These are phyloP conservation scores for Pseudachorutes palmiensis DNA, from an alignment of 1,140 invertebrate genomes.

Conservation along the genomic window DNA sequence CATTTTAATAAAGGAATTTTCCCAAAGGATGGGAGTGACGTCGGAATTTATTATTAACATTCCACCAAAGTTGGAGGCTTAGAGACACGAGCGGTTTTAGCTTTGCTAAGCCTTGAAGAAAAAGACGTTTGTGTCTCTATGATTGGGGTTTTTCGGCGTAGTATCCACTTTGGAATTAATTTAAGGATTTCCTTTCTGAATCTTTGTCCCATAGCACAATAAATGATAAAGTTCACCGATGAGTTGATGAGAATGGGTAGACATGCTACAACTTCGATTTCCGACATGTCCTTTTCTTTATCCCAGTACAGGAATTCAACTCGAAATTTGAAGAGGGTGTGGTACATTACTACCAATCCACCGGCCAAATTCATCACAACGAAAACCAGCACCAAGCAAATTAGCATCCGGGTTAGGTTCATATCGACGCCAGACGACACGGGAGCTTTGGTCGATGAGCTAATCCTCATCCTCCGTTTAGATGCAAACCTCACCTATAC, in stretches of 20 bases:
- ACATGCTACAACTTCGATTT: conserved; percentile 50
- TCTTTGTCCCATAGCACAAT: conserved; percentile 92
- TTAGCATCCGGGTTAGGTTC: conserved; percentile 82
- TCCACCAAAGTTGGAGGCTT: no score
- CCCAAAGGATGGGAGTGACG: no score
- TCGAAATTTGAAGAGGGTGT: conserved; percentile 53
- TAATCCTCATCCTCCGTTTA: not conserved
- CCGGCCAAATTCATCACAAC: conserved; percentile 84
- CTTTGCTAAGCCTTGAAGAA: no score
- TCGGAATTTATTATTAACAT: no score
- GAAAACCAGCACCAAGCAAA: conserved; percentile 87
- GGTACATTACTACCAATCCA: conserved; percentile 76
- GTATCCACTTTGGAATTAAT: not conserved
- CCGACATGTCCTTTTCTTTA: not conserved
- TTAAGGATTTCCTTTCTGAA: conserved; percentile 48
- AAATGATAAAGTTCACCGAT: conserved; percentile 93
- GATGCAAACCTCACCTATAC: not conserved
- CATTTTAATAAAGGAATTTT: no score
- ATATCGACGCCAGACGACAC: conserved; percentile 51
- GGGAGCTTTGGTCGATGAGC: not conserved
- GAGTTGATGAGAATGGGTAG: conserved; percentile 90
- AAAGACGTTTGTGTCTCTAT: not conserved
- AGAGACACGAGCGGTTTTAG: no score
- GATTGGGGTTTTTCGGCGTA: not conserved
- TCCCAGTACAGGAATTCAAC: not conserved